Evolutionary conservation across 2,888 invertebrate genomes (phyloP).

Genomic region (Trichogramma evanescens): DNA sequence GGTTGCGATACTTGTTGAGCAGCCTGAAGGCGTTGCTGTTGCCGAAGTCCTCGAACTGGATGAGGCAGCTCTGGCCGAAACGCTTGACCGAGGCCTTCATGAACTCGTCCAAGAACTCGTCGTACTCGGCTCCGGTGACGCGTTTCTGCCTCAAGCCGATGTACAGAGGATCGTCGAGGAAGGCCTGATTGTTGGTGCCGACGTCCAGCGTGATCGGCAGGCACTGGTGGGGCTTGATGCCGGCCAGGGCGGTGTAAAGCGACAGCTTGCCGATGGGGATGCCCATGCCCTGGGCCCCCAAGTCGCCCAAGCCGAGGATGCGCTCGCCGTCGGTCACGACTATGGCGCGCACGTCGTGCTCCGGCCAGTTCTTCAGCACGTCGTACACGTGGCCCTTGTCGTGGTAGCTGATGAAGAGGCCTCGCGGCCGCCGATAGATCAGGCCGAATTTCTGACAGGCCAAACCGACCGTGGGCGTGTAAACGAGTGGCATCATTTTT

Average conservation of each 20-base stretch:
- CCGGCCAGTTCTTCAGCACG: slow-evolving; percentile 90
- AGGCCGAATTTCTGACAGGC: slow-evolving; percentile 97
- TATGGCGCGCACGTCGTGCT: slow-evolving; percentile 76
- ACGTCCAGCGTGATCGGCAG: slow-evolving; percentile 92
- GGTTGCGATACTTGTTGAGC: slow-evolving; percentile 78
- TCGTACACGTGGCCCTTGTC: slow-evolving; percentile 94
- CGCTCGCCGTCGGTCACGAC: slow-evolving; percentile 98
- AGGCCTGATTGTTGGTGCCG: slow-evolving; percentile 76
- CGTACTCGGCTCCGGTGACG: slow-evolving; percentile 76
- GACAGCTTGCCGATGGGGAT: slow-evolving; percentile 97
- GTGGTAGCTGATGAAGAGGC: slow-evolving; percentile 91
- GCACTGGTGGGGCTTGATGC: slow-evolving; percentile 91
- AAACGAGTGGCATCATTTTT: slow-evolving; percentile 95
- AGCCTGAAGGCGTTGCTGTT: slow-evolving; percentile 94
- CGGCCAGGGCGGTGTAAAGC: slow-evolving; percentile 93
- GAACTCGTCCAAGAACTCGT: slow-evolving; percentile 93
- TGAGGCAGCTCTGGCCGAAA: slow-evolving; percentile 78
- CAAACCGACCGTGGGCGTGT: slow-evolving; percentile 95
- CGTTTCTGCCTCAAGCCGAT: slow-evolving; percentile 85
- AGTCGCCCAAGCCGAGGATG: slow-evolving; percentile 93
- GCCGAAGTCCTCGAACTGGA: slow-evolving; percentile 97
- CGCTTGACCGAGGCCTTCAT: slow-evolving; percentile 84
- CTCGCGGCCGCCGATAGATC: slow-evolving; percentile 83
- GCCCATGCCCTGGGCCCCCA: slow-evolving; percentile 97
- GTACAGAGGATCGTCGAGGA: slow-evolving; percentile 90